Evolutionary conservation across 1,140 invertebrate genomes (phyloP).

Genomic region (Cheumatopsyche charites): DNA sequence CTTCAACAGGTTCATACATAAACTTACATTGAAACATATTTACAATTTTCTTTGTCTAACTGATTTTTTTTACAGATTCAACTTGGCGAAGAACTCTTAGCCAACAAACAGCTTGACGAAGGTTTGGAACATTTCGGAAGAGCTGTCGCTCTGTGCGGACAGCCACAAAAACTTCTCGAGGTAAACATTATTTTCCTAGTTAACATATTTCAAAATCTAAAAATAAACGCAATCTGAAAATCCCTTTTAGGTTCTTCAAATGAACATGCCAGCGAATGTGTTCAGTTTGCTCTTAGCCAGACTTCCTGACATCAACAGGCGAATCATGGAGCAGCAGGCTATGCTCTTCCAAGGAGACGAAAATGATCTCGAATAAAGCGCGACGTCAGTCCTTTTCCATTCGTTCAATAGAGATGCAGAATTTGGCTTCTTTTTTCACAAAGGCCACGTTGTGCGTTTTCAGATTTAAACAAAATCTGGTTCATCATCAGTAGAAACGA

Average conservation of each 20-base stretch:
- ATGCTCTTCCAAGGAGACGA: slow-evolving; percentile 30
- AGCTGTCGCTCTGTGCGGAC: slow-evolving; percentile 94
- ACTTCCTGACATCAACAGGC: slow-evolving; percentile 64
- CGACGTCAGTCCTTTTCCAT: neutral
- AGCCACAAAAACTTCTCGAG: slow-evolving; percentile 89
- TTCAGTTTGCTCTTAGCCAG: slow-evolving; percentile 87
- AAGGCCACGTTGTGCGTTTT: too few relatives aligned
- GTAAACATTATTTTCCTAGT: slow-evolving; percentile 51
- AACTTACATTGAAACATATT: slow-evolving; percentile 1
- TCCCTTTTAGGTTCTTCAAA: slow-evolving; percentile 77
- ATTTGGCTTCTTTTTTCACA: too few relatives aligned
- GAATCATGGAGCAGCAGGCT: slow-evolving; percentile 33
- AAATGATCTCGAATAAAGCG: slow-evolving; percentile 43
- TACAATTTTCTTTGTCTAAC: neutral
- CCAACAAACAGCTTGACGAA: slow-evolving; percentile 82
- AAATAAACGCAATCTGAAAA: too few relatives aligned
- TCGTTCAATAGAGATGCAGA: neutral
- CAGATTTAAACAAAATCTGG: neutral
- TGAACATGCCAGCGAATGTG: slow-evolving; percentile 90
- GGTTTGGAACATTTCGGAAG: slow-evolving; percentile 94
- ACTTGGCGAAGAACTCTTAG: slow-evolving; percentile 88
- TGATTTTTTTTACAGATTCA: slow-evolving; percentile 66
- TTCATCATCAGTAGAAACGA: slow-evolving; percentile 6
- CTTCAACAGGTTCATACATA: slow-evolving; percentile 69
- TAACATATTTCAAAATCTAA: too few relatives aligned